These are phyloP conservation scores for Lepilemur septentrionalis DNA, from an alignment of 2,797 vertebrate species.

Conservation along the genomic window DNA sequence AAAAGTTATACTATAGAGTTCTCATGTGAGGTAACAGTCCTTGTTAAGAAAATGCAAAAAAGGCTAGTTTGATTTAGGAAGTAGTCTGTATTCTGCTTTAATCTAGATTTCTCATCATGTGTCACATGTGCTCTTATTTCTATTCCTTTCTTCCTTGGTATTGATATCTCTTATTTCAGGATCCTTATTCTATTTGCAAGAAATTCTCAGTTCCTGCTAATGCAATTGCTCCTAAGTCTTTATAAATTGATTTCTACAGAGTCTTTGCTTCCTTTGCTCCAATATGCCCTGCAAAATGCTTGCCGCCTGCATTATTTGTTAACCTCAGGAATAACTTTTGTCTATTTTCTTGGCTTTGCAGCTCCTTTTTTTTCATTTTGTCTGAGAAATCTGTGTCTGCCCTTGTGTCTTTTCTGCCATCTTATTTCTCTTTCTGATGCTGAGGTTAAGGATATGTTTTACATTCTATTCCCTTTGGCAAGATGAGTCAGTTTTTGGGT, in stretches of 20 bases:
- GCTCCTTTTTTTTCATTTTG: neutral
- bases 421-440: constrained; percentile 40
- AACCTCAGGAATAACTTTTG: constrained; percentile 54
- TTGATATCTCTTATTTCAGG: neutral
- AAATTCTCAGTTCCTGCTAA: constrained; percentile 45
- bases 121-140: neutral
- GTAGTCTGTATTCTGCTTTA: neutral
- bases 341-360: constrained; percentile 38
- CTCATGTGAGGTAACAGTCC: neutral
- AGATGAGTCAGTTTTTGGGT: neutral
- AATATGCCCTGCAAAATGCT: neutral
- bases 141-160: neutral
- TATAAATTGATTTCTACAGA: constrained; percentile 59
- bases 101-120: neutral
- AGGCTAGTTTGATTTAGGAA: neutral
- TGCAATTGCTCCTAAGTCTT: constrained; percentile 47
- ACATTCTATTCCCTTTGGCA: constrained; percentile 21
- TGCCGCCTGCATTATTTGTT: constrained; percentile 30
- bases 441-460: constrained; percentile 32
- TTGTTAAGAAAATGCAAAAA: neutral
- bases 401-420: constrained; percentile 25
- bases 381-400: constrained; percentile 17
- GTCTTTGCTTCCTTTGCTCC: constrained; percentile 43
- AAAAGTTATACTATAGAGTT: neutral
- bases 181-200: constrained; percentile 8